Evolutionary conservation across 2,888 invertebrate genomes (phyloP), one percentile per base, ranked within the genome.

Genomic region (Piscicola geometra): DNA sequence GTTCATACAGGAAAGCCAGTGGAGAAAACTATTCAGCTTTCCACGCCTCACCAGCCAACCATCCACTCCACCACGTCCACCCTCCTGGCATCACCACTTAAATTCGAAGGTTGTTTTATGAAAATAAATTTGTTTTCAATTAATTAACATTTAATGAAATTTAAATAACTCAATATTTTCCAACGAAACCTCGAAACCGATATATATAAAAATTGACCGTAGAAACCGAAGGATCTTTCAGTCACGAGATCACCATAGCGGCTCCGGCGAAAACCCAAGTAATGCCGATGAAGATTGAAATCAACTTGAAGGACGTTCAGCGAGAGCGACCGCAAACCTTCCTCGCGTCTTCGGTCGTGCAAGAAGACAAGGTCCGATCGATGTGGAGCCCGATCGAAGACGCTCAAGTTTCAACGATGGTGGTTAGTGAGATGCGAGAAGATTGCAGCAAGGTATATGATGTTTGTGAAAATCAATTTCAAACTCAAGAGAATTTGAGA

Each of bases 191-290:
- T n/a, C n/a, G n/a, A n/a, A n/a, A n/a, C n/a, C 9, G 21, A 47
- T 47, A 47, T 15, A 47, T 47, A 47, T 15, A 47, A 15, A 47
- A 15, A 47, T 21, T 15, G n/a, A 9, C 60, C 60, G 15, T 5
- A 9, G 12, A 9, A 56, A 25, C 21, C 9, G 60, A 56, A n/a
- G 60, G 60, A 25, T 9, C 25, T 15, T 56, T 15, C 60, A 56
- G 60, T 56, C 60, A 56, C n/a, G 60, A 56, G 60, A 56, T 21
- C 60, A 56, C 60, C 60, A 56, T 56, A 56, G 60, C 60, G 3
- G 5, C 60, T 3, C 5, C 5, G 3, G 12, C 60, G n/a, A 56
- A 56, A n/a, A 21, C 5, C 12, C 60, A 56, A 21, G n/a, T 56
- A 25, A 3, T 21, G n/a, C 60, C 60, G n/a, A 56, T 56, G 60